phyloP scores from a whole-genome alignment of 2,888 invertebrate species.

The Drosophila emarginata region DNA sequence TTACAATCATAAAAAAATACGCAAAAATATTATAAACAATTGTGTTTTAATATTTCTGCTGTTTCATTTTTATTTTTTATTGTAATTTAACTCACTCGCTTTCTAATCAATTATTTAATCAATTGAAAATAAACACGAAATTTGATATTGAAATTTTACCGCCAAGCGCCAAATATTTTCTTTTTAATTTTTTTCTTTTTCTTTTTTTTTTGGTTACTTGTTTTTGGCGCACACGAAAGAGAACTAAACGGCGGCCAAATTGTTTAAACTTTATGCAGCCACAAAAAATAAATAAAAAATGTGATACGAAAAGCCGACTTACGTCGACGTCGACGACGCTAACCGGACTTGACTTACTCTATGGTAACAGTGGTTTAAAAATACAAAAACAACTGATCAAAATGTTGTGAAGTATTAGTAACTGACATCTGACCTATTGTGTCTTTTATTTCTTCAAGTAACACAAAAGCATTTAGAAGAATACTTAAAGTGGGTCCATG shows the following conservation, averaged over 20 bases:
- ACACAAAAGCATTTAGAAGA: too few species aligned
- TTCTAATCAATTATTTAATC: constrained; percentile 49
- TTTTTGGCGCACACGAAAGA: constrained; percentile 63
- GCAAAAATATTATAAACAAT: constrained; percentile 14
- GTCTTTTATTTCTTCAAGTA: too few species aligned
- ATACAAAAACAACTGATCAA: neutral
- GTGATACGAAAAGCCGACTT: constrained; percentile 13
- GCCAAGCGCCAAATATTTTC: constrained; percentile 2
- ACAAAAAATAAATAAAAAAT: constrained; percentile 37
- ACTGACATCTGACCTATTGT: neutral
- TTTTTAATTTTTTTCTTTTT: neutral
- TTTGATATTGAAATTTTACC: constrained; percentile 10
- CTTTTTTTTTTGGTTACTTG: constrained; percentile 52
- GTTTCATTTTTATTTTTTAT: neutral
- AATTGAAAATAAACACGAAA: constrained; percentile 16
- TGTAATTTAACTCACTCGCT: constrained; percentile 48
- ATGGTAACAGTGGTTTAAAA: neutral
- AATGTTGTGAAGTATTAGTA: neutral
- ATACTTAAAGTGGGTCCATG: too few species aligned
- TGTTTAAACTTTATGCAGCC: constrained; percentile 58
- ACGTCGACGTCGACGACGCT: constrained; percentile 21
- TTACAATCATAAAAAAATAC: neutral
- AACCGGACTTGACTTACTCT: constrained; percentile 6
- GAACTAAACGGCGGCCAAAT: constrained; percentile 62
- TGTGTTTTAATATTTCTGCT: neutral